phyloP scores from a whole-genome alignment of 2,888 invertebrate genomes.

The Nemoura dubitans region DNA sequence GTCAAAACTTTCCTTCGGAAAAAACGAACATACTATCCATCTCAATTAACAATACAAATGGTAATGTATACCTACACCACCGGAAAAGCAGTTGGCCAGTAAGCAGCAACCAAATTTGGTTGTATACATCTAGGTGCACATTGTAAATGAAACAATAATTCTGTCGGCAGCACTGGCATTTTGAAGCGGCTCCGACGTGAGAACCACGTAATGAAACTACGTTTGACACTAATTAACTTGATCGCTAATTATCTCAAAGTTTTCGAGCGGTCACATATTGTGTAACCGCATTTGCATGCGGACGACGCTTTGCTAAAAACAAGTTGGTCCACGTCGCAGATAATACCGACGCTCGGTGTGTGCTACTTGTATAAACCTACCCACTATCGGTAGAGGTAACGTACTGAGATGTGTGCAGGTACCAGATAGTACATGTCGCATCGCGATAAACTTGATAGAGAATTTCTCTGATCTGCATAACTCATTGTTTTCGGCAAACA shows the following conservation, averaged over 20 bases:
- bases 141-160: too few relatives aligned
- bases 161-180: too few relatives aligned
- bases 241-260: background rate
- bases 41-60: too few relatives aligned
- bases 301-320: background rate
- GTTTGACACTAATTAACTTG: background rate
- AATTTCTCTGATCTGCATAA: constrained; percentile 36
- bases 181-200: too few relatives aligned
- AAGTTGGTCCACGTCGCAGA: background rate
- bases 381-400: background rate
- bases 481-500: constrained; percentile 40
- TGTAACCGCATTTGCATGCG: background rate
- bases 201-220: too few relatives aligned
- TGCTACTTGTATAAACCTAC: background rate
- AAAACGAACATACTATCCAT: background rate
- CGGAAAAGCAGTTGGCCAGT: background rate
- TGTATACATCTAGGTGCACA: too few relatives aligned
- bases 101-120: background rate
- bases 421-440: background rate
- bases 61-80: background rate
- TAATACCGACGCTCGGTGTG: background rate
- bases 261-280: background rate
- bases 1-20: background rate
- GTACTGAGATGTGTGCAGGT: background rate
- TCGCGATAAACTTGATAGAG: constrained; percentile 3